A percentile compares a stretch with the other conserved stretches of the same genome.
These are phyloP conservation scores for Stenurella melanura DNA, from an alignment of 2,888 invertebrate genomes.

Conservation along the genomic window DNA sequence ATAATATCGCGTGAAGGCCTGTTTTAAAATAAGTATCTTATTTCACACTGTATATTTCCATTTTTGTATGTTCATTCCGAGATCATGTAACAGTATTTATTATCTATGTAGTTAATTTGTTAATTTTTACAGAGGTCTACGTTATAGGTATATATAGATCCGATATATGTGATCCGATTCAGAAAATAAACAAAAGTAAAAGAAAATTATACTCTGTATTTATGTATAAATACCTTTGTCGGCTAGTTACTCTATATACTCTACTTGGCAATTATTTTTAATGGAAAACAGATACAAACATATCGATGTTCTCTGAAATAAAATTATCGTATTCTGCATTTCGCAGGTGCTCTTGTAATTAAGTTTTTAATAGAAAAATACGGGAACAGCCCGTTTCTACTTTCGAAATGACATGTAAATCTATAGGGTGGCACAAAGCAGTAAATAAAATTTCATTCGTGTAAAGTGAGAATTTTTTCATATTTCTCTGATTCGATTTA, in stretches of 20 bases:
- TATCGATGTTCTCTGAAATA: slow-evolving; percentile 35
- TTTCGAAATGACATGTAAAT: background rate
- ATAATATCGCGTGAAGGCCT: too few relatives aligned
- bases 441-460: background rate
- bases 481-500: too few relatives aligned
- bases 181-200: slow-evolving; percentile 21
- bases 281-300: slow-evolving; percentile 36
- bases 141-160: slow-evolving; percentile 20
- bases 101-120: slow-evolving; percentile 19
- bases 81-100: background rate
- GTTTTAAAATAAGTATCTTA: background rate
- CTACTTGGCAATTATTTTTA: slow-evolving; percentile 38
- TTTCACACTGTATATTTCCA: background rate
- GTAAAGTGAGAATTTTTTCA: background rate
- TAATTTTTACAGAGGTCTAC: slow-evolving; percentile 7
- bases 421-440: slow-evolving; percentile 2
- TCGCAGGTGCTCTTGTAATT: slow-evolving; percentile 36
- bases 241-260: slow-evolving; percentile 25
- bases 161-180: slow-evolving; percentile 23
- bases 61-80: slow-evolving; percentile 1
- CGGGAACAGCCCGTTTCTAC: slow-evolving; percentile 6
- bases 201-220: slow-evolving; percentile 18
- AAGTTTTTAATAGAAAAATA: slow-evolving; percentile 38
- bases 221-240: slow-evolving; percentile 32
- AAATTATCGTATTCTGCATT: slow-evolving; percentile 36